Conservation (phyloP, 2,888 invertebrate genomes). For the Patella caerulea region DNA sequence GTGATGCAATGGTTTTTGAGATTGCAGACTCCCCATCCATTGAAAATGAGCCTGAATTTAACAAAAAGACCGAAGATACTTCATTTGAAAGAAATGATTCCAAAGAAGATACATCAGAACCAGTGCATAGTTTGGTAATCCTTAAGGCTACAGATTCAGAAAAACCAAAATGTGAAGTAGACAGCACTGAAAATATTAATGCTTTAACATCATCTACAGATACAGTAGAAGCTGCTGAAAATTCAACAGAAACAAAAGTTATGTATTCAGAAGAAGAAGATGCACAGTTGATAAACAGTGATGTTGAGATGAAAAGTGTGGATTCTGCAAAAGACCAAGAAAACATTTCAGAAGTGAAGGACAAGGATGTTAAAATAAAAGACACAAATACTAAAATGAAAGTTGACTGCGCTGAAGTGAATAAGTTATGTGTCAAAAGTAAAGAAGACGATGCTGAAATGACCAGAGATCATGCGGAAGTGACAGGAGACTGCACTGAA, state of each 20-base stretch:
- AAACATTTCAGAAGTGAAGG: background rate
- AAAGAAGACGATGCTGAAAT: background rate
- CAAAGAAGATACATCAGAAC: no score
- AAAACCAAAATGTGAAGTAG: background rate
- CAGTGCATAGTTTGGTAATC: no score
- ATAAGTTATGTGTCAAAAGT: background rate
- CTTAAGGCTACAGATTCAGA: background rate
- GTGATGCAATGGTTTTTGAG: no score
- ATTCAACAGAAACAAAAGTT: slow-evolving; percentile 4
- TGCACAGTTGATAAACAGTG: background rate
- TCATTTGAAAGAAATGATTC: no score
- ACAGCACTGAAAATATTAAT: no score
- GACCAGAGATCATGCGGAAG: no score
- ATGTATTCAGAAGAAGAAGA: background rate
- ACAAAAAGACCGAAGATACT: no score
- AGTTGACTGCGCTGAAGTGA: background rate
- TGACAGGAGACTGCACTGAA: no score
- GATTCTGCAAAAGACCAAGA: slow-evolving; percentile 12
- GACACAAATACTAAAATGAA: background rate
- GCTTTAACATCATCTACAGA: background rate
- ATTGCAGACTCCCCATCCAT: no score
- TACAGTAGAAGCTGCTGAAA: slow-evolving; percentile 16
- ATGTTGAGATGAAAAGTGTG: background rate
- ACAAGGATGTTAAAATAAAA: background rate
- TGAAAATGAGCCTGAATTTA: no score